A percentile compares a stretch with the other conserved stretches of the same genome.
Evolutionary conservation across 2,797 vertebrate genomes (phyloP).

Genomic region (Danio albolineatus): DNA sequence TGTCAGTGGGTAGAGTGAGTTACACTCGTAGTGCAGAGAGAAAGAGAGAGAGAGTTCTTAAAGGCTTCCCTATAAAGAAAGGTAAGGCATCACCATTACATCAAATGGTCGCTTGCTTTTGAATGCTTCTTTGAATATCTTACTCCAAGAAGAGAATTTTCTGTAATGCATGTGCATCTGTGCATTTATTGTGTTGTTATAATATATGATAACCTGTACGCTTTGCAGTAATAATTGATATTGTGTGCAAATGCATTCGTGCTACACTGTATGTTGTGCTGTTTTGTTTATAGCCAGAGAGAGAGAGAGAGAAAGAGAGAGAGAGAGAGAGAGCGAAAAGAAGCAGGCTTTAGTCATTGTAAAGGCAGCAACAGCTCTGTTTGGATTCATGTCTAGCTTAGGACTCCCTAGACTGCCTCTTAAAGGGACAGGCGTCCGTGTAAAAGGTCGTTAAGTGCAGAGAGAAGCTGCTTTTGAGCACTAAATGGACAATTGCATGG

Average conservation of each 20-base stretch:
- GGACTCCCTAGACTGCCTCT: slow-evolving; percentile 77
- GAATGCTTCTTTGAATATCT: slow-evolving; percentile 61
- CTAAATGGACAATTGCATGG: not conserved
- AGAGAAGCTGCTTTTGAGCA: slow-evolving; percentile 10
- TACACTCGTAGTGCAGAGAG: slow-evolving; percentile 48
- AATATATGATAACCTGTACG: slow-evolving; percentile 49
- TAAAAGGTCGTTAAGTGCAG: slow-evolving; percentile 64
- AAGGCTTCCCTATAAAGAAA: slow-evolving; percentile 40
- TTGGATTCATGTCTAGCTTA: slow-evolving; percentile 67
- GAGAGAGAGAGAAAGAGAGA: not conserved
- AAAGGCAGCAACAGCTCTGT: slow-evolving; percentile 79
- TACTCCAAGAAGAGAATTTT: not conserved
- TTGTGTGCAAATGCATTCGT: slow-evolving; percentile 39
- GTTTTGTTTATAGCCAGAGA: slow-evolving; percentile 36
- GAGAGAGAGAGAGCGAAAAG: slow-evolving; percentile 55
- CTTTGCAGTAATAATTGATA: slow-evolving; percentile 37
- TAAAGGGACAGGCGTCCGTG: slow-evolving; percentile 76
- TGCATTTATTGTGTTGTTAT: slow-evolving; percentile 19
- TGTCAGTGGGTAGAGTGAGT: slow-evolving; percentile 51
- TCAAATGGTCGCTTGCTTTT: slow-evolving; percentile 28
- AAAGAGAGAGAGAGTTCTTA: slow-evolving; percentile 46
- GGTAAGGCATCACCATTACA: slow-evolving; percentile 52
- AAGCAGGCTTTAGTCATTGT: slow-evolving; percentile 80
- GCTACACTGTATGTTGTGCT: slow-evolving; percentile 49
- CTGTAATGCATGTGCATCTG: slow-evolving; percentile 20